Conservation (phyloP, 2,113 vertebrate genomes). For the Equus przewalskii region DNA sequence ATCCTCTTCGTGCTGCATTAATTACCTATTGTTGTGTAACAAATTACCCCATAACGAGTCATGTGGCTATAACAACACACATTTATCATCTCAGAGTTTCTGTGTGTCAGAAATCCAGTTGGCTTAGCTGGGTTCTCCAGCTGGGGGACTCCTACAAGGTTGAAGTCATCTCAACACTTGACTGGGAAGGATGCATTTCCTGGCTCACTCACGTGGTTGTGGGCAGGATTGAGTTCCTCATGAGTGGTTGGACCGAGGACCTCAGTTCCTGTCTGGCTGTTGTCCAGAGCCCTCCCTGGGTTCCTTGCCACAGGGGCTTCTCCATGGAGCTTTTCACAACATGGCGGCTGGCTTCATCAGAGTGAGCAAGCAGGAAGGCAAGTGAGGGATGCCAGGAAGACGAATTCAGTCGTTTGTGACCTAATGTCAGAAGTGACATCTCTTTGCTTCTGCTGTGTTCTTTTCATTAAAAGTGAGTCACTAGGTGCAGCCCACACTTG, state of each 20-base stretch:
- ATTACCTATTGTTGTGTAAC: background rate
- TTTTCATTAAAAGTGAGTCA: background rate
- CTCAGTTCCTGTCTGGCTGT: background rate
- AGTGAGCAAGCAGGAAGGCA: fast-evolving
- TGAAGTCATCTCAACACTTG: background rate
- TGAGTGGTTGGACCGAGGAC: background rate
- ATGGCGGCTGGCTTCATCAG: fast-evolving
- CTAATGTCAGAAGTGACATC: background rate
- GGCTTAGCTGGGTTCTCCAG: background rate
- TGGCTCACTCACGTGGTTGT: fast-evolving
- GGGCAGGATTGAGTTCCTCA: background rate
- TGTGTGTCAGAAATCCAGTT: background rate
- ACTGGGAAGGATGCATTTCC: background rate
- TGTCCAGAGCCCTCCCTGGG: background rate
- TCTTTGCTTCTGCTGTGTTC: background rate
- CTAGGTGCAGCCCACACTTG: background rate
- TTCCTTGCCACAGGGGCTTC: fast-evolving
- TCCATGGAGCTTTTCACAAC: fast-evolving
- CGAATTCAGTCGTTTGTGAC: background rate
- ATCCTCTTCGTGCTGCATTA: no score
- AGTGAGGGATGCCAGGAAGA: background rate
- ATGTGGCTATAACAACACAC: no score
- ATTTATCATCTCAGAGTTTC: background rate
- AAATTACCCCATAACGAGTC: background rate
- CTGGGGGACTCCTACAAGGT: background rate